Evolutionary conservation across 1,140 invertebrate species (phyloP).

Genomic region (Halesus radiatus): DNA sequence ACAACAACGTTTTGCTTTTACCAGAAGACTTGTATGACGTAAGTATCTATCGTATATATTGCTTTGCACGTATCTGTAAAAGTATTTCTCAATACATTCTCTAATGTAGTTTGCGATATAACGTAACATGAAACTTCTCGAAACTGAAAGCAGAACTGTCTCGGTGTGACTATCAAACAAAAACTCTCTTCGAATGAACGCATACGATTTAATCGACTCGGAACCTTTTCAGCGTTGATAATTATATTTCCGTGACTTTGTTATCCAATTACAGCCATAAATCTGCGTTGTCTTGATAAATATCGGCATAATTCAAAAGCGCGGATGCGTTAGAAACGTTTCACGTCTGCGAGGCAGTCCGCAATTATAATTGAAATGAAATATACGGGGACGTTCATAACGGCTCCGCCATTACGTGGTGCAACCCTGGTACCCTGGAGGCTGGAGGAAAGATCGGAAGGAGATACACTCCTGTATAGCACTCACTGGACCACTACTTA

Average conservation of each 20-base stretch:
- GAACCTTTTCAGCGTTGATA: neutral
- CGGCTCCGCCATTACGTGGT: slow-evolving; percentile 13
- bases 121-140: no score
- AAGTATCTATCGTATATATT: no score
- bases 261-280: slow-evolving; percentile 28
- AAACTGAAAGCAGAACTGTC: neutral
- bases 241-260: slow-evolving; percentile 35
- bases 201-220: slow-evolving; percentile 10
- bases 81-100: no score
- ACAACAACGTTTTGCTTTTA: no score
- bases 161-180: neutral
- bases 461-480: slow-evolving; percentile 8
- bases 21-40: no score
- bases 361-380: slow-evolving; percentile 40
- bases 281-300: slow-evolving; percentile 35
- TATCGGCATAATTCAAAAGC: slow-evolving; percentile 24
- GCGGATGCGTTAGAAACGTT: slow-evolving; percentile 26
- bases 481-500: neutral
- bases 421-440: neutral
- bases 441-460: slow-evolving; percentile 1
- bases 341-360: slow-evolving; percentile 1
- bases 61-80: no score
- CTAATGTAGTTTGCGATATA: no score
- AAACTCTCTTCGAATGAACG: neutral
- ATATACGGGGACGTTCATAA: slow-evolving; percentile 31